These are phyloP conservation scores for Eristalis tenax DNA, from an alignment of 2,888 invertebrate species.

Conservation along the genomic window DNA sequence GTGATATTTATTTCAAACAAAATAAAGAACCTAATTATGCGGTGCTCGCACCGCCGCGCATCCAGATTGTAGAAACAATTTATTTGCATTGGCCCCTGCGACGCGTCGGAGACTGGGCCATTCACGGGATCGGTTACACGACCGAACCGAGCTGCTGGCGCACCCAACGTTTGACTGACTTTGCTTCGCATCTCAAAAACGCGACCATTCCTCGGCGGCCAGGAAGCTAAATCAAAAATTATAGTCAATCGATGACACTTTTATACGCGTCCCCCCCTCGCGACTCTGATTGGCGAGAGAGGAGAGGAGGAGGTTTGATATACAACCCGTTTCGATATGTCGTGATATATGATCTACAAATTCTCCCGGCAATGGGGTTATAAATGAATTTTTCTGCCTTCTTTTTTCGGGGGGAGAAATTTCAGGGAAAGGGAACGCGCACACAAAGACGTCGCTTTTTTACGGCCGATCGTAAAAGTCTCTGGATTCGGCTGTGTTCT, in stretches of 20 bases:
- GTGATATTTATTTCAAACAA: constrained; percentile 65
- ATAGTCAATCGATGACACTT: constrained; percentile 58
- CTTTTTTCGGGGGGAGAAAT: not conserved
- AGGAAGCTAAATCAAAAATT: constrained; percentile 53
- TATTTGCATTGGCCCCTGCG: constrained; percentile 51
- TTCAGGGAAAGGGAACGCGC: not conserved
- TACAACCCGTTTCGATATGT: constrained; percentile 37
- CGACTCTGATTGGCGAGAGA: not conserved
- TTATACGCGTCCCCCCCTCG: constrained; percentile 26
- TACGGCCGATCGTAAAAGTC: constrained; percentile 48
- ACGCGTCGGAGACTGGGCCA: not conserved
- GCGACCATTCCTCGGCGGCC: constrained; percentile 22
- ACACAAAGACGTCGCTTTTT: constrained; percentile 2
- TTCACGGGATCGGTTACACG: constrained; percentile 43
- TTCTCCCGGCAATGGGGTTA: constrained; percentile 21
- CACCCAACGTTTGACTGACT: constrained; percentile 5
- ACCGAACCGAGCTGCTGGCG: not conserved
- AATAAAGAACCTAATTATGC: constrained; percentile 67
- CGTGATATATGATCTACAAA: constrained; percentile 48
- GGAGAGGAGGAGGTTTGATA: not conserved
- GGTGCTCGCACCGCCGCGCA: not conserved
- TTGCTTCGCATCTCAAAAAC: not conserved
- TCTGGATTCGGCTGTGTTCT: constrained; percentile 11
- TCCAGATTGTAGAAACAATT: constrained; percentile 35
- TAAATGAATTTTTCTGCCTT: constrained; percentile 20